Evolutionary conservation across 2,797 vertebrate genomes (phyloP).

Genomic region (Danionella dracula): DNA sequence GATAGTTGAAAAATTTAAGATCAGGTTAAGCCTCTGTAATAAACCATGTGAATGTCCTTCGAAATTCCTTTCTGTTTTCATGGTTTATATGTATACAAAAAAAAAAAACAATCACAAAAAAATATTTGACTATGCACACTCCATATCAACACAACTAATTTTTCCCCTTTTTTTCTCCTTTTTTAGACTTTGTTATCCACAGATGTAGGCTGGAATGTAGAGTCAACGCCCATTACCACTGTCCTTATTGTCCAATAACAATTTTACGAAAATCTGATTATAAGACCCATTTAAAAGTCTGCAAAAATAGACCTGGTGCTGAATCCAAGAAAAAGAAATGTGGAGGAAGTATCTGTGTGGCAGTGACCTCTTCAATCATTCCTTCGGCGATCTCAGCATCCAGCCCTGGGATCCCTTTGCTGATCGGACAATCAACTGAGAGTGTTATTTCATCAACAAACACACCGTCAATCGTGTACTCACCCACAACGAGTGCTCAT

Average conservation of each 20-base stretch:
- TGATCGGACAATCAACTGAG: too few species aligned
- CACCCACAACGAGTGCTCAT: background rate
- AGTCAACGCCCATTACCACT: conserved; percentile 1
- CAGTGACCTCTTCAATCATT: background rate
- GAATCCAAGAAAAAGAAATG: background rate
- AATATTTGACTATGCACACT: too few species aligned
- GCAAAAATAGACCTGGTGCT: background rate
- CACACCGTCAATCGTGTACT: background rate
- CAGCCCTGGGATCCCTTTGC: too few species aligned
- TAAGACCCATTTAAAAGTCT: conserved; percentile 18
- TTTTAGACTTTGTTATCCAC: conserved; percentile 7
- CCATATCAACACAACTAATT: too few species aligned
- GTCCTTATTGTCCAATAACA: background rate
- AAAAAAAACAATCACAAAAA: too few species aligned
- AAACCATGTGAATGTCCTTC: too few species aligned
- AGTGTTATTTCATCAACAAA: too few species aligned
- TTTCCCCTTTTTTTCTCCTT: background rate
- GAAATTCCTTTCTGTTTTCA: too few species aligned
- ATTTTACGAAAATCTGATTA: background rate
- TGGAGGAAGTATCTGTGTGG: background rate
- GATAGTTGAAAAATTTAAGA: too few species aligned
- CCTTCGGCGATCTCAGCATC: too few species aligned
- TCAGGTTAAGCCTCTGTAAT: too few species aligned
- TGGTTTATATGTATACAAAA: too few species aligned
- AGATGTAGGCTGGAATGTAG: conserved; percentile 20